Evolutionary conservation across 2,797 vertebrate species (phyloP).

Genomic region (Pitangus sulphuratus): DNA sequence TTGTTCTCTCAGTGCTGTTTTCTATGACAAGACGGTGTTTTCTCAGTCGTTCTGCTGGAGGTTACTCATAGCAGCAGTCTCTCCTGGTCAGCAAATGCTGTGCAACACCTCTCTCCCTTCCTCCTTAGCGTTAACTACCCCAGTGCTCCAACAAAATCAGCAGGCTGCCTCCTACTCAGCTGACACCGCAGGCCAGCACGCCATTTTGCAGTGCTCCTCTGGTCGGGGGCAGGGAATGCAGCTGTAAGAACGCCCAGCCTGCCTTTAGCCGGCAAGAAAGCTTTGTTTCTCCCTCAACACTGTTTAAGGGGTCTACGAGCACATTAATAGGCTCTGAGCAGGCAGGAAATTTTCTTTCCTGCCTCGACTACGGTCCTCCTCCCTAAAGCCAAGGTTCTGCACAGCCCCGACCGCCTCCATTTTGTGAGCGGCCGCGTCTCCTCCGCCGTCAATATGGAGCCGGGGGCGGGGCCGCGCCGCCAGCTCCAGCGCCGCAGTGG

Average conservation of each 20-base stretch:
- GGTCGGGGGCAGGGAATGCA: rapidly evolving
- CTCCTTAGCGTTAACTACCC: not conserved
- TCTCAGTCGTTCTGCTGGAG: not conserved
- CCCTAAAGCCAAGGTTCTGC: not conserved
- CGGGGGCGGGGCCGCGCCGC: not conserved
- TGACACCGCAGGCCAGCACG: not conserved
- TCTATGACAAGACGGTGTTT: not conserved
- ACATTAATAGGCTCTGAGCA: not conserved
- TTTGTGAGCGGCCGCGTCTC: slow-evolving; percentile 38
- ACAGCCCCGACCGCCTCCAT: not conserved
- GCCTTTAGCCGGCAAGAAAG: not conserved
- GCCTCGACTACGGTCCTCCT: rapidly evolving
- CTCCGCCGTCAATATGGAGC: slow-evolving; percentile 36
- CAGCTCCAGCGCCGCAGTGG: not conserved
- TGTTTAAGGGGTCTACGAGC: no score
- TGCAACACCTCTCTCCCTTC: not conserved
- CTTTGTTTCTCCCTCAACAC: rapidly evolving
- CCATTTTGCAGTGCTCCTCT: not conserved
- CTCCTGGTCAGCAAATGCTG: not conserved
- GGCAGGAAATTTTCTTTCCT: not conserved
- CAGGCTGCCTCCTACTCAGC: not conserved
- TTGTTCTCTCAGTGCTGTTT: not conserved
- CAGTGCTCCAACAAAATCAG: not conserved
- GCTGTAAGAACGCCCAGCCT: rapidly evolving
- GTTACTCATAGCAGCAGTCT: not conserved